Conservation (phyloP, 2,888 invertebrate genomes). For the Dendrolimus houi region DNA sequence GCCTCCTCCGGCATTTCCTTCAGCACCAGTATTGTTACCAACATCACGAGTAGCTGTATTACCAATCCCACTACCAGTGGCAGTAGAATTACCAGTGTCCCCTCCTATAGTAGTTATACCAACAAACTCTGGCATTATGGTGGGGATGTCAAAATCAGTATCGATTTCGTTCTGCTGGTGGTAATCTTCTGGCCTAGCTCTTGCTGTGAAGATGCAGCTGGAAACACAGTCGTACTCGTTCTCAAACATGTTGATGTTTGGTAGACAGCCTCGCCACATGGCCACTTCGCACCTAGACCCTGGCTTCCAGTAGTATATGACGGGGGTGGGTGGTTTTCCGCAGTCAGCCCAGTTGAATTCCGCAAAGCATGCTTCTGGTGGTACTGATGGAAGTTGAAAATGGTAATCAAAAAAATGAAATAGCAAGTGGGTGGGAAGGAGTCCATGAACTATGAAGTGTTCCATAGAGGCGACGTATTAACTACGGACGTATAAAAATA, state of each 20-base stretch:
- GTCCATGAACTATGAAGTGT: too few relatives aligned
- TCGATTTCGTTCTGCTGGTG: conserved; percentile 16
- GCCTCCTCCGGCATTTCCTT: background rate
- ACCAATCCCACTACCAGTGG: background rate
- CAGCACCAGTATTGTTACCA: background rate
- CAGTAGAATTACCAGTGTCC: background rate
- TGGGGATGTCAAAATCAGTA: background rate
- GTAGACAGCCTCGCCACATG: conserved; percentile 56
- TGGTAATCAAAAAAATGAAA: too few relatives aligned
- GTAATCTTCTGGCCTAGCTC: conserved; percentile 28
- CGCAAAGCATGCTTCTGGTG: conserved; percentile 44
- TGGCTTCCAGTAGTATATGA: conserved; percentile 57
- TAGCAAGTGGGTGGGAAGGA: too few relatives aligned
- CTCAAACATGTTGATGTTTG: conserved; percentile 57
- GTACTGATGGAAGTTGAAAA: conserved; percentile 25
- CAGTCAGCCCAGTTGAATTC: conserved; percentile 56
- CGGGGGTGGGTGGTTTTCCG: conserved; percentile 37
- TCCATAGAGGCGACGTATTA: too few relatives aligned
- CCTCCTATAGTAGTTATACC: background rate
- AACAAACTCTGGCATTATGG: background rate
- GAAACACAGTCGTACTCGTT: conserved; percentile 56
- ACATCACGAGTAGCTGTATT: too few relatives aligned
- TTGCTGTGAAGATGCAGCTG: conserved; percentile 45
- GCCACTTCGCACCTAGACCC: conserved; percentile 63
- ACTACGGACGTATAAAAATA: too few relatives aligned